Base-by-base conservation (phyloP, 2,888 invertebrate species). In the Drosophila paramelanica region DNA sequence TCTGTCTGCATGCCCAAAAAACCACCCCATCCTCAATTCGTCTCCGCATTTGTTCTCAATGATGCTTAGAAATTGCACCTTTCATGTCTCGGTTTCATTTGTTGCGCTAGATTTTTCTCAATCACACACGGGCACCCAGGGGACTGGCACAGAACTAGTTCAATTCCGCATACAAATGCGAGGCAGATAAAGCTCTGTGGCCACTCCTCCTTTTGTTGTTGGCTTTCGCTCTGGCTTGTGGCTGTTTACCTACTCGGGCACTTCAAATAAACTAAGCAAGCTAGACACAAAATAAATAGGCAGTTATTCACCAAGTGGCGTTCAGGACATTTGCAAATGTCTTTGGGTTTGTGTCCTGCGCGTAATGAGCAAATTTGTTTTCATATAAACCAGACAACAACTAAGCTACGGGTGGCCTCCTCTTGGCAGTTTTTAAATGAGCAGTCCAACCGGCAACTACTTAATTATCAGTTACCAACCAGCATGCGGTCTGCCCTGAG, bases 21-120 rank as follows among this genome's bases (percentile, higher is more conserved):
- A 3, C 52, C 33, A 41, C 10, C 45, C 41, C 31, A 38, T n/a
- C 4, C 27, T 6, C 36, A 46, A 14, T 8, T 4, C 3, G 5
- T 11, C 8, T 31, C 3, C 31, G 31, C 31, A 31, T 65, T 52
- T 60, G 49, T 27, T 25, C 59, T 31, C 45, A 42, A 17, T 49
- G 49, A 27, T 51, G 14, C 57, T 57, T 51, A 25, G 64, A 25
- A 41, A 64, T 73, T 73, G 67, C 74, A 78, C 64, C 75, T 75
- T 75, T 75, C 69, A 76, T 59, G 79, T 74, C 56, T 76, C 61
- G 20, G 38, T 77, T 73, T 84, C 88, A 88, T 88, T 88, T 90
- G 88, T 90, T 89, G 90, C 89, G 90, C 89, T 69, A 90, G 88
- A 90, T 88, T 88, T 87, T 90, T 89, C 89, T 84, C 82, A 82